These are phyloP conservation scores for Eulemur rubriventer DNA, from an alignment of 2,797 vertebrate species.

Conservation along the genomic window DNA sequence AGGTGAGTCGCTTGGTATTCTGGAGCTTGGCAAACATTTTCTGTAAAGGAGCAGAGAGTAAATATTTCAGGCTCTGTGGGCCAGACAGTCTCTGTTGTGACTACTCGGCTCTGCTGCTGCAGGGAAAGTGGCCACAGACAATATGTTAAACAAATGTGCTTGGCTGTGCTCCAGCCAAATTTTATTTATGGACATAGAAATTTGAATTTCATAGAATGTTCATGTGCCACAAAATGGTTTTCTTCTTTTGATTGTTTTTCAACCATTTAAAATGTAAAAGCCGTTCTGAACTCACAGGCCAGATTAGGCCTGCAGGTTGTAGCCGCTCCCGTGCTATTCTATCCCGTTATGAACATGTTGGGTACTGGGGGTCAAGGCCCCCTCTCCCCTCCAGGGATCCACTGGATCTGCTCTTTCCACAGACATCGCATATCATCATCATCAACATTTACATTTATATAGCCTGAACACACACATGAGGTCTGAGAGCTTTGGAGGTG, in stretches of 20 bases:
- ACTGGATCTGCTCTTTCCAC: not conserved
- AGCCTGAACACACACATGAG: not conserved
- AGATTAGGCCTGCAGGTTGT: not conserved
- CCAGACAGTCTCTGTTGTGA: not conserved
- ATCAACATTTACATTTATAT: not conserved
- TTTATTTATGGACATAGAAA: not conserved
- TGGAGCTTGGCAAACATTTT: not conserved
- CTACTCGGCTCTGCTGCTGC: not conserved
- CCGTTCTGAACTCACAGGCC: not conserved
- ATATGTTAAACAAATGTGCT: not conserved
- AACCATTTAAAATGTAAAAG: not conserved
- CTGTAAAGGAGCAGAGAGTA: not conserved
- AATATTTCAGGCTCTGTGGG: not conserved
- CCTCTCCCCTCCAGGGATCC: not conserved
- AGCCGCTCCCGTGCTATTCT: not conserved
- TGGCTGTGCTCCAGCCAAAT: not conserved
- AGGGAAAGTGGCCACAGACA: not conserved
- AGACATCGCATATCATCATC: not conserved
- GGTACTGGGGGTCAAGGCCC: not conserved
- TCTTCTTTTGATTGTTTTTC: constrained; percentile 16
- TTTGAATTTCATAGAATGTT: not conserved
- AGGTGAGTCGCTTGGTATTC: not conserved
- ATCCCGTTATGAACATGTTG: not conserved
- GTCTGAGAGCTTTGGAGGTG: not conserved
- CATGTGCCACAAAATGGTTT: not conserved